phyloP scores from a whole-genome alignment of 2,113 vertebrate species.

The Scomber japonicus region DNA sequence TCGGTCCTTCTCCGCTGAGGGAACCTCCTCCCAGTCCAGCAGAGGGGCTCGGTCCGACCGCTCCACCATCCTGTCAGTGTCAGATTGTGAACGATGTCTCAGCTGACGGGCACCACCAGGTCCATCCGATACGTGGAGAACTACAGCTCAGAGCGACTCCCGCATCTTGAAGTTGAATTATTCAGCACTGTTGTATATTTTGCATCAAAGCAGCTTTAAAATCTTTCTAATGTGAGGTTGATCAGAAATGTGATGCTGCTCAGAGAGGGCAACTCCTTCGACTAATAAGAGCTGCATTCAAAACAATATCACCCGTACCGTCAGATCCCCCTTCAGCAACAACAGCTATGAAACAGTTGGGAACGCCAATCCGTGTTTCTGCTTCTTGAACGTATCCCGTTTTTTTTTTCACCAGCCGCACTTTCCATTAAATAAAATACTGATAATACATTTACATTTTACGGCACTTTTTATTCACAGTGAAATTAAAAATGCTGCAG shows the following conservation, averaged over 20 bases:
- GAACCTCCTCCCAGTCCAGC: constrained; percentile 91
- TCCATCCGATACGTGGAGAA: constrained; percentile 63
- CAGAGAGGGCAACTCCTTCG: constrained; percentile 71
- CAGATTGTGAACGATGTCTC: constrained; percentile 64
- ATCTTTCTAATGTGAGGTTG: constrained; percentile 47
- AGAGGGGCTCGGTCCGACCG: constrained; percentile 91
- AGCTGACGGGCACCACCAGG: constrained; percentile 59
- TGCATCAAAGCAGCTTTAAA: constrained; percentile 29
- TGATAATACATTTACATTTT: too few relatives aligned
- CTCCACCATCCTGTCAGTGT: constrained; percentile 82
- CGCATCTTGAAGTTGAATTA: constrained; percentile 50
- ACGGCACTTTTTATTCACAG: too few relatives aligned
- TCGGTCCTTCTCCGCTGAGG: constrained; percentile 81
- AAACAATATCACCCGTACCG: neutral
- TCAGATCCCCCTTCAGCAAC: neutral
- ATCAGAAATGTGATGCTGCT: constrained; percentile 73
- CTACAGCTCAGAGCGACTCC: constrained; percentile 35
- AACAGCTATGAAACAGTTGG: constrained; percentile 27
- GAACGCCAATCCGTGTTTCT: constrained; percentile 17
- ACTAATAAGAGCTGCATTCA: constrained; percentile 68
- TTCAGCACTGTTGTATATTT: constrained; percentile 45
- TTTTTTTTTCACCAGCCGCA: constrained; percentile 1
- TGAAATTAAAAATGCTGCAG: too few relatives aligned
- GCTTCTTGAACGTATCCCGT: constrained; percentile 59
- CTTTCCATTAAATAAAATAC: constrained; percentile 29